A percentile compares a stretch with the other conserved stretches of the same genome.
phyloP scores from a whole-genome alignment of 1,140 invertebrate genomes.

The Sminthurides bifidus region DNA sequence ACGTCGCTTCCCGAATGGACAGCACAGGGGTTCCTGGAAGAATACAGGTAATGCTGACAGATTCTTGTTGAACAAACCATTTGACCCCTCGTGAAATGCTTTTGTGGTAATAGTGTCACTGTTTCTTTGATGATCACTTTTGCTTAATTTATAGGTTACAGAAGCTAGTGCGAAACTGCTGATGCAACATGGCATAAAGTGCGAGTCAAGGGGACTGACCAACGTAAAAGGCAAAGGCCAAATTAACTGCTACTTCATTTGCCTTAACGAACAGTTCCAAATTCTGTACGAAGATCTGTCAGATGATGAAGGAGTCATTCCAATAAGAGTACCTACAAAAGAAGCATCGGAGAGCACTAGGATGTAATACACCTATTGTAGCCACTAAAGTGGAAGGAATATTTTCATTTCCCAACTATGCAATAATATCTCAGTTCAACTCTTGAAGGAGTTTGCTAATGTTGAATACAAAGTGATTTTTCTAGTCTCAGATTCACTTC shows the following conservation, averaged over 20 bases:
- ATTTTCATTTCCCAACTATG: no score
- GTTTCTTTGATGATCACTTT: neutral
- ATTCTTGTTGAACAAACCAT: no score
- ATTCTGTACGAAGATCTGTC: constrained; percentile 11
- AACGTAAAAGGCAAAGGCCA: constrained; percentile 60
- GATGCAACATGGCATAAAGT: constrained; percentile 52
- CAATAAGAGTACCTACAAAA: no score
- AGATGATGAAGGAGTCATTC: neutral
- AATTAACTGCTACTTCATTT: constrained; percentile 60
- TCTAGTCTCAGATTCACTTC: no score
- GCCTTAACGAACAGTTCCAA: constrained; percentile 49
- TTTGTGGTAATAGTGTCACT: neutral
- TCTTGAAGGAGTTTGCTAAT: no score
- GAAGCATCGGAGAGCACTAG: no score
- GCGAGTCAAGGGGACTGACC: constrained; percentile 54
- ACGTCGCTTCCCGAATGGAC: constrained; percentile 88
- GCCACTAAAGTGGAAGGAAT: no score
- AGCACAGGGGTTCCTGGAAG: constrained; percentile 62
- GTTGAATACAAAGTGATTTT: no score
- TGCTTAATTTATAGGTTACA: constrained; percentile 45
- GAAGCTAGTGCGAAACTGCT: constrained; percentile 58
- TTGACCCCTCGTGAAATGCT: neutral
- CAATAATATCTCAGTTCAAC: no score
- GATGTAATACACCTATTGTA: no score
- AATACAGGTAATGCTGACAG: constrained; percentile 64